A percentile compares a stretch with the other conserved stretches of the same genome.
phyloP scores from a whole-genome alignment of 2,113 vertebrate species.

The Columbina picui region DNA sequence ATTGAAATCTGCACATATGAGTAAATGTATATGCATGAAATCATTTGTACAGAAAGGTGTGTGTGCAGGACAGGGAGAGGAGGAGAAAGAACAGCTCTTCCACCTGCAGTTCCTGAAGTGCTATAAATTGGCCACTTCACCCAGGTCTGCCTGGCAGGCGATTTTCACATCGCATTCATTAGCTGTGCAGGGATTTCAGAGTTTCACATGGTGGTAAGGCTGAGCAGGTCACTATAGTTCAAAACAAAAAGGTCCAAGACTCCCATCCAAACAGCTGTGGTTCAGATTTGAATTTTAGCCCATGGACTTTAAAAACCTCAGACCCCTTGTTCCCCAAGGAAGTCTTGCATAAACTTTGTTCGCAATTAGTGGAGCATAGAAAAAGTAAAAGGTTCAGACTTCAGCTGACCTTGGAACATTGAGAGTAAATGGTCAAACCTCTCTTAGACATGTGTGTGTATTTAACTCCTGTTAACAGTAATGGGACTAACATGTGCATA shows the following conservation, averaged over 20 bases:
- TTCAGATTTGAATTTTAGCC: slow-evolving; percentile 69
- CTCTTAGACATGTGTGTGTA: slow-evolving; percentile 19
- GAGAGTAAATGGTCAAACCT: slow-evolving; percentile 39
- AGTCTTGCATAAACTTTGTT: slow-evolving; percentile 73
- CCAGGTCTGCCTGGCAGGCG: not conserved
- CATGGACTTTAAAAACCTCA: slow-evolving; percentile 65
- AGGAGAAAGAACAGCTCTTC: not conserved
- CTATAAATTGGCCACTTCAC: not conserved
- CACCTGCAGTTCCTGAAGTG: slow-evolving; percentile 7
- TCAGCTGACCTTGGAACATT: slow-evolving; percentile 57
- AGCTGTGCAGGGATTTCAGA: not conserved
- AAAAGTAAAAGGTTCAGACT: slow-evolving; percentile 63
- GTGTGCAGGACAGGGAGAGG: no score
- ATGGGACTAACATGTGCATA: slow-evolving; percentile 32
- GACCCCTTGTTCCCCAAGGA: slow-evolving; percentile 66
- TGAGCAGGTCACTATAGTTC: slow-evolving; percentile 53
- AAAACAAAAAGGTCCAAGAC: slow-evolving; percentile 51
- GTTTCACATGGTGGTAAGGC: slow-evolving; percentile 6
- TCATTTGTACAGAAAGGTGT: not conserved
- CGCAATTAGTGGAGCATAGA: slow-evolving; percentile 57
- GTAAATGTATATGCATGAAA: not conserved
- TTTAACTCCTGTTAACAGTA: slow-evolving; percentile 45
- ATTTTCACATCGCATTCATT: not conserved
- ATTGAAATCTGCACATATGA: not conserved
- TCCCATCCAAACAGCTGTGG: slow-evolving; percentile 73